phyloP scores from a whole-genome alignment of 2,888 invertebrate species.

The Scaptomyza parva region DNA sequence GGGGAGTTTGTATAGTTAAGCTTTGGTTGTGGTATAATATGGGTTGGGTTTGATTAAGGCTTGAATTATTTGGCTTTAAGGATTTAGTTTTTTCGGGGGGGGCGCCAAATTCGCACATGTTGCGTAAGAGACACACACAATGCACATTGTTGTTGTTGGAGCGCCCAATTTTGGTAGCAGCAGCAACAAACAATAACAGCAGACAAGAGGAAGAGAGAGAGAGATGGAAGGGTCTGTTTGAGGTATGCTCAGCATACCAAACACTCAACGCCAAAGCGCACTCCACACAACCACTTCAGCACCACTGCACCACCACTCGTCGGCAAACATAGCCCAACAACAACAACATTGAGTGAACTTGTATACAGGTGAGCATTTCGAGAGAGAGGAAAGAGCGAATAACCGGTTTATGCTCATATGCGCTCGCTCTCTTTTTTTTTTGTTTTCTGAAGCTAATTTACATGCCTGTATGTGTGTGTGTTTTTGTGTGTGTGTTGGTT shows the following conservation, averaged over 20 bases:
- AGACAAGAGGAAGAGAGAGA: not conserved
- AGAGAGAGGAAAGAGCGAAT: slow-evolving; percentile 6
- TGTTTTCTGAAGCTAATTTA: slow-evolving; percentile 33
- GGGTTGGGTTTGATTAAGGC: slow-evolving; percentile 1
- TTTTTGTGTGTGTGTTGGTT: slow-evolving; percentile 34
- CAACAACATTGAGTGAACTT: slow-evolving; percentile 54
- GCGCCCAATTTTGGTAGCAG: slow-evolving; percentile 43
- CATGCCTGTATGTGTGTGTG: slow-evolving; percentile 24
- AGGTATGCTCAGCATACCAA: slow-evolving; percentile 67
- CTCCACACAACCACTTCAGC: slow-evolving; percentile 68
- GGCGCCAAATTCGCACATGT: slow-evolving; percentile 53
- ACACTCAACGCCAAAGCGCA: slow-evolving; percentile 79
- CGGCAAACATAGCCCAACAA: slow-evolving; percentile 59
- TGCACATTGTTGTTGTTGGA: slow-evolving; percentile 15
- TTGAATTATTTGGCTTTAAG: slow-evolving; percentile 6
- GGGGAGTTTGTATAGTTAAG: not conserved
- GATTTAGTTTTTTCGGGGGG: slow-evolving; percentile 17
- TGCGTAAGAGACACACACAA: slow-evolving; percentile 48
- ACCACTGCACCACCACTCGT: slow-evolving; percentile 62
- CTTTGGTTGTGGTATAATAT: slow-evolving; percentile 7
- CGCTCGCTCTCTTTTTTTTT: not conserved
- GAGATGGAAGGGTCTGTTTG: slow-evolving; percentile 6
- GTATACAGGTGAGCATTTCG: slow-evolving; percentile 67
- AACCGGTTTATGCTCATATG: slow-evolving; percentile 69
- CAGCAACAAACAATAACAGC: slow-evolving; percentile 52